Base-by-base conservation (phyloP, 2,113 vertebrate genomes). In the Pseudopodoces humilis region DNA sequence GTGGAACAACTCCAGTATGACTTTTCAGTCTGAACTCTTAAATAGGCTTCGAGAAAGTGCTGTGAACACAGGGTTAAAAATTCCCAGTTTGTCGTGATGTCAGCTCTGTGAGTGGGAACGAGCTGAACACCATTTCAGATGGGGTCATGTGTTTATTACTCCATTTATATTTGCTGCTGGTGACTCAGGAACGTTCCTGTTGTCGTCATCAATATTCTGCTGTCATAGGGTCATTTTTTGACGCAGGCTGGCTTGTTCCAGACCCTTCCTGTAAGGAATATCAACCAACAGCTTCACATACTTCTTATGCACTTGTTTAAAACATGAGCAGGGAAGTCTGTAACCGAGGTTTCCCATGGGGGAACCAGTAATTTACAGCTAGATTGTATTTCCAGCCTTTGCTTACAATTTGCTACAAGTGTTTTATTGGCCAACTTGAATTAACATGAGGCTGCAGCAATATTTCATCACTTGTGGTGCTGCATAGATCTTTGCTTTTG, bases 181-280 rank as follows among this genome's bases (percentile, higher is more conserved):
- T 74, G 84, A 2, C 21, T 92, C 81, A 83, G 92, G 94, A 94
- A 65, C 33, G 53, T 90, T 96, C 92, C 52, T 44, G 31, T 68
- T 86, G 88, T 78, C 49, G 9, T 94, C 89, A 87, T 89, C 79
- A 25, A 20, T 94, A 68, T 63, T 83, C 65, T 94, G 33, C 78
- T 94, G 87, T 92, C 87, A 83, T 49, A 55, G 87, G 71, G 75
- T 93, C 52, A 39, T 75, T 70, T 92, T 77, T 71, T 92, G 90
- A 90, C 0, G 16, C 83, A 81, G 76, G 25, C 86, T 55, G 53
- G 46, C 23, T 68, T 68, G 37, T 95, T 90, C 72, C 56, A 94
- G 83, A 71, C 41, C 80, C 79, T 88, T 95, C 62, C 69, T 78
- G 68, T 53, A 28, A 44, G 44, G 56, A 88, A 77, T 64, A 46